Percentiles rank a stretch among this genome's conserved stretches.
phyloP scores from a whole-genome alignment of 2,888 invertebrate genomes.

The Capitulum mitella region DNA sequence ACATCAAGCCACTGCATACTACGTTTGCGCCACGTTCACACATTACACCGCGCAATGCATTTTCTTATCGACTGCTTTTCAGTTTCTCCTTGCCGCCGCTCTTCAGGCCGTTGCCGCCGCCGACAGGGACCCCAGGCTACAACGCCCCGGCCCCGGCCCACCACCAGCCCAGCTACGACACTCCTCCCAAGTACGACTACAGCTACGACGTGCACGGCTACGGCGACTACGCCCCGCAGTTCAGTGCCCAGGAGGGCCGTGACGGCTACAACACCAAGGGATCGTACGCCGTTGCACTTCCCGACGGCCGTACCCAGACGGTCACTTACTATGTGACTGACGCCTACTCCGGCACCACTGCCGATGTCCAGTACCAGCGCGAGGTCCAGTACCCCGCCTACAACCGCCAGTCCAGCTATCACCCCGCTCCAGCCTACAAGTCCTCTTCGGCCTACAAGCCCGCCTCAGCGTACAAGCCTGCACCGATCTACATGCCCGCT shows the following conservation, averaged over 20 bases:
- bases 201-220: background rate
- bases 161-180: background rate
- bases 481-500: too few species aligned
- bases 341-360: background rate
- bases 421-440: background rate
- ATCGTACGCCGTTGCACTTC: background rate
- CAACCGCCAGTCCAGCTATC: background rate
- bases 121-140: background rate
- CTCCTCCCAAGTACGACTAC: slow-evolving; percentile 2
- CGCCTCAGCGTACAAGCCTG: too few species aligned
- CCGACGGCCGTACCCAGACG: background rate
- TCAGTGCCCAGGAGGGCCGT: background rate
- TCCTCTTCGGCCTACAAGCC: too few species aligned
- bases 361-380: background rate
- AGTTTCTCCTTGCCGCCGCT: background rate
- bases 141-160: background rate
- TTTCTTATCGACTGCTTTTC: too few species aligned
- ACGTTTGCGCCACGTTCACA: too few species aligned
- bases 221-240: background rate
- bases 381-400: background rate
- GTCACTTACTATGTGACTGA: background rate
- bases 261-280: slow-evolving; percentile 5
- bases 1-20: too few species aligned
- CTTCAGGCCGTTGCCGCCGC: background rate
- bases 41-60: too few species aligned